A percentile compares a stretch with the other conserved stretches of the same genome.
These are phyloP conservation scores for Geotrupes spiniger DNA, from an alignment of 2,888 invertebrate species.

Conservation along the genomic window DNA sequence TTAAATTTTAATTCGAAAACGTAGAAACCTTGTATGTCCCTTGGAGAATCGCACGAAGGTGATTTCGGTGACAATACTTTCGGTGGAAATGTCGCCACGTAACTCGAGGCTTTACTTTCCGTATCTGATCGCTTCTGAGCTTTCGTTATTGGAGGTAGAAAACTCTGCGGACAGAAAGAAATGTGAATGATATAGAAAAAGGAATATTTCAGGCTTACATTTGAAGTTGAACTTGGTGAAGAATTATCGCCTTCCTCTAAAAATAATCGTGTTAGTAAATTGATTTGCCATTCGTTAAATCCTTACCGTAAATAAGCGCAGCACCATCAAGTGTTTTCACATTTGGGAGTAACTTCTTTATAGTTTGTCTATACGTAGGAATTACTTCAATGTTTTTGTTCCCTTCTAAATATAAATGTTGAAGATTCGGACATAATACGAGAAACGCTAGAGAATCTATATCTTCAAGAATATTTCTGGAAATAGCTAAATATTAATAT, in stretches of 20 bases:
- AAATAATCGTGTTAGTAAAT: conserved; percentile 8
- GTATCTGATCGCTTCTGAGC: not conserved
- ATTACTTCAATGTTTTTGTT: conserved; percentile 42
- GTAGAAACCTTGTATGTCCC: conserved; percentile 12
- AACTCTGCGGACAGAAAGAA: not conserved
- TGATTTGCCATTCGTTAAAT: not conserved
- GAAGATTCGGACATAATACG: conserved; percentile 42
- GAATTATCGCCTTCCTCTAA: not conserved
- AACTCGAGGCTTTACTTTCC: conserved; percentile 1
- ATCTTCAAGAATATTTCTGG: conserved; percentile 44
- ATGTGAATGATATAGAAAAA: not conserved
- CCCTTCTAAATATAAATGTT: conserved; percentile 43
- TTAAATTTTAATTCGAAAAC: not conserved
- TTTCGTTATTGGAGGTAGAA: conserved; percentile 6
- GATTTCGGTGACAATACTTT: conserved; percentile 24
- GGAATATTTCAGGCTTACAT: not conserved
- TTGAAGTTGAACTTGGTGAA: not conserved
- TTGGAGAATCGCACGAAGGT: conserved; percentile 14
- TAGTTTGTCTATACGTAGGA: conserved; percentile 24
- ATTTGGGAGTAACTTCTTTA: conserved; percentile 40
- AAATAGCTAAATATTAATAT: conserved; percentile 24
- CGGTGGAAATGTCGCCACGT: conserved; percentile 21
- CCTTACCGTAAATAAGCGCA: conserved; percentile 22
- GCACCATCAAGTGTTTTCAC: conserved; percentile 48
- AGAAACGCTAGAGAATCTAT: conserved; percentile 42